These are phyloP conservation scores for Electrona antarctica DNA, from an alignment of 2,113 vertebrate genomes.

Conservation along the genomic window DNA sequence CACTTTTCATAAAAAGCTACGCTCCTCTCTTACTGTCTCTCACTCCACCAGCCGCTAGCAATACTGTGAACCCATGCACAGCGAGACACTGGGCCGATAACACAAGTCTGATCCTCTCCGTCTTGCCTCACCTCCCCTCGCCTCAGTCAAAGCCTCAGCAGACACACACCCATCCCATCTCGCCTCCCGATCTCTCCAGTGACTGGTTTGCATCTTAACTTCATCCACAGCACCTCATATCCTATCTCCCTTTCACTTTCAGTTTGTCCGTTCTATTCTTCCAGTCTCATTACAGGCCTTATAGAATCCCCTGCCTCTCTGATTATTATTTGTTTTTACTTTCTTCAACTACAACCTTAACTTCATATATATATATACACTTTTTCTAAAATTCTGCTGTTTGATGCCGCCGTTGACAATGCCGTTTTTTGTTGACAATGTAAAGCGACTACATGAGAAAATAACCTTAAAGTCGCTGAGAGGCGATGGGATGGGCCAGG, in stretches of 20 bases:
- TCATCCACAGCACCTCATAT: conserved; percentile 27
- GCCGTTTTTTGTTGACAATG: too few species aligned
- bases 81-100: conserved; percentile 54
- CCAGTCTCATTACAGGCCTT: conserved; percentile 41
- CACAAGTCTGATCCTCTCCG: conserved; percentile 56
- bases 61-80: conserved; percentile 25
- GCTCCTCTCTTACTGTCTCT: conserved; percentile 11
- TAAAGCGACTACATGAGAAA: too few species aligned
- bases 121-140: conserved; percentile 40
- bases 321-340: neutral
- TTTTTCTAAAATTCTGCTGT: too few species aligned
- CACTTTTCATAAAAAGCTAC: conserved; percentile 44
- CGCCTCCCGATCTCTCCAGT: neutral
- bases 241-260: neutral
- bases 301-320: conserved; percentile 19
- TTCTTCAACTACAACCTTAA: neutral
- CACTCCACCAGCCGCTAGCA: conserved; percentile 33
- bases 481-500: too few species aligned
- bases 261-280: conserved; percentile 21
- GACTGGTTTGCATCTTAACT: conserved; percentile 38
- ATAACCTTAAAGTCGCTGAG: too few species aligned
- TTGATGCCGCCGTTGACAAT: too few species aligned
- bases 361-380: too few species aligned
- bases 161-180: conserved; percentile 6
- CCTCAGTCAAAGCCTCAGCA: conserved; percentile 36